A percentile compares a stretch with the other conserved stretches of the same genome.
Conservation (phyloP, 2,797 vertebrate genomes). For the Phoebastria nigripes region DNA sequence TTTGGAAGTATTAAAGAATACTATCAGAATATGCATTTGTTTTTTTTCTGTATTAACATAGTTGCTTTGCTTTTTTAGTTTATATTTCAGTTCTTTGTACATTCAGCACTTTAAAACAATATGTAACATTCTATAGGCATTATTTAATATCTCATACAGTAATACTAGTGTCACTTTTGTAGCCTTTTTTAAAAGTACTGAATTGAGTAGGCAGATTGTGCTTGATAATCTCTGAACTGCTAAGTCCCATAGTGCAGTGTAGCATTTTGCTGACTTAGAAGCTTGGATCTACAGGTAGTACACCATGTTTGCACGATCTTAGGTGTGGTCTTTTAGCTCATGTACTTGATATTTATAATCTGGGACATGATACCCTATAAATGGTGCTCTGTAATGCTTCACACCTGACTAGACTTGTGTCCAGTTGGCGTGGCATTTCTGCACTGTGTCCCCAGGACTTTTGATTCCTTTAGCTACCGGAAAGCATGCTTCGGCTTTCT, state of each 20-base stretch:
- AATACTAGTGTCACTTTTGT: not conserved
- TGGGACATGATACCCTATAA: fast-evolving
- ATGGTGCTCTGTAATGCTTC: not conserved
- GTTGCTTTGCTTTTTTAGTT: not conserved
- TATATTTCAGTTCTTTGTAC: not conserved
- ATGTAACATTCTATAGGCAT: not conserved
- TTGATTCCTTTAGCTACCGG: not conserved
- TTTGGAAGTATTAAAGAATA: not conserved
- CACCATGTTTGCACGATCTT: fast-evolving
- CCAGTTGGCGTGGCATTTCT: not conserved
- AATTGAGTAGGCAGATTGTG: not conserved
- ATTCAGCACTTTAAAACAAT: not conserved
- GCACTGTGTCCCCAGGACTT: not conserved
- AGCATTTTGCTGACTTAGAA: not conserved
- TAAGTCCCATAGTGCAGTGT: not conserved
- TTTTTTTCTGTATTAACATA: not conserved
- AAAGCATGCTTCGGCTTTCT: not conserved
- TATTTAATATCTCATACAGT: not conserved
- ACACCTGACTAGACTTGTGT: not conserved
- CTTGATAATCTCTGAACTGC: not conserved
- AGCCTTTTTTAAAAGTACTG: not conserved
- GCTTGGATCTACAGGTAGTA: not conserved
- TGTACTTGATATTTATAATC: not conserved
- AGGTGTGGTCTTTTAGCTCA: not conserved
- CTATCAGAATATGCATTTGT: not conserved